These are phyloP conservation scores for Asbolus verrucosus DNA, from an alignment of 1,140 invertebrate genomes.

Conservation along the genomic window DNA sequence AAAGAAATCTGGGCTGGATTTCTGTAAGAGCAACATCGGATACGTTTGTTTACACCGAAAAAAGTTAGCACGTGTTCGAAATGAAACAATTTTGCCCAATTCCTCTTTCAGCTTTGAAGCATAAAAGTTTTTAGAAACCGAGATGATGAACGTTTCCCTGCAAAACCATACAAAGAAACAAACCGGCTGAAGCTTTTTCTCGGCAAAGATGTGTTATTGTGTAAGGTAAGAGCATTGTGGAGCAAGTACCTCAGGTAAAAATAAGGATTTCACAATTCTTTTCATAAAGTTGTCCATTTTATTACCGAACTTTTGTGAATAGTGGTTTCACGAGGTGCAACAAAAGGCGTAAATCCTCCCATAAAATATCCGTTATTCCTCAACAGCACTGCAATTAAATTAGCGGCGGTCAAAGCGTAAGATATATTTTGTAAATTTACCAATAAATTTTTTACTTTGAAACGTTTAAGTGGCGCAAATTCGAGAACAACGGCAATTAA, in stretches of 20 bases:
- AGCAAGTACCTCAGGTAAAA: slow-evolving; percentile 35
- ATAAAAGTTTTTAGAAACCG: neutral
- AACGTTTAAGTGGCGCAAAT: neutral
- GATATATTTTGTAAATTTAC: slow-evolving; percentile 31
- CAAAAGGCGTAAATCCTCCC: slow-evolving; percentile 35
- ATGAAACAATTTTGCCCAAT: too few species aligned
- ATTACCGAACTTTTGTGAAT: slow-evolving; percentile 35
- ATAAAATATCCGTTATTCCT: slow-evolving; percentile 30
- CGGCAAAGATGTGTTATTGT: neutral
- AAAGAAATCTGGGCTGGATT: too few species aligned
- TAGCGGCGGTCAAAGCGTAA: slow-evolving; percentile 21
- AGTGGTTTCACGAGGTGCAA: slow-evolving; percentile 21
- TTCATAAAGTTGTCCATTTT: slow-evolving; percentile 32
- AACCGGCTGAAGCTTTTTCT: too few species aligned
- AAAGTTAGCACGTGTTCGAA: neutral
- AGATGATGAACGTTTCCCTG: neutral
- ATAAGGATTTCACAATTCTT: slow-evolving; percentile 36
- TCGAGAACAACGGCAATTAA: too few species aligned
- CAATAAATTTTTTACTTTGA: slow-evolving; percentile 11
- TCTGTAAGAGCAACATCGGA: too few species aligned
- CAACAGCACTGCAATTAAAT: slow-evolving; percentile 20
- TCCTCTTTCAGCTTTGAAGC: too few species aligned
- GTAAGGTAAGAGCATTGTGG: slow-evolving; percentile 7
- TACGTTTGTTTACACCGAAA: too few species aligned
- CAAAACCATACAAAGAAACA: slow-evolving; percentile 9